phyloP scores from a whole-genome alignment of 2,113 vertebrate genomes.

The Petromus typicus region DNA sequence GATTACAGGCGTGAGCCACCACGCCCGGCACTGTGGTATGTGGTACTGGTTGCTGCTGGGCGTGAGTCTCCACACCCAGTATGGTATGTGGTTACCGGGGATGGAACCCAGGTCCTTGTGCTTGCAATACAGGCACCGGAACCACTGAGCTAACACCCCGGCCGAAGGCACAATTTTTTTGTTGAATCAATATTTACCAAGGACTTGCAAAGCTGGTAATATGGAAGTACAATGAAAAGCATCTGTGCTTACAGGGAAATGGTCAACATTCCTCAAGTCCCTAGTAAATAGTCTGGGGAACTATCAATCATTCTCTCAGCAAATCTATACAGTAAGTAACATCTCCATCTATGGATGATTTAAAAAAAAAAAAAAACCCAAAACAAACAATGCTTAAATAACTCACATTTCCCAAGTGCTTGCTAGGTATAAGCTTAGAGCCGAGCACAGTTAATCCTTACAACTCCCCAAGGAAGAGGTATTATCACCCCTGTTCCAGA shows the following conservation, averaged over 20 bases:
- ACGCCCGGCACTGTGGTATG: no score
- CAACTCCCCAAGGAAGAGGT: constrained; percentile 16
- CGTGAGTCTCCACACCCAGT: no score
- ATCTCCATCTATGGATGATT: not conserved
- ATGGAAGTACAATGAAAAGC: not conserved
- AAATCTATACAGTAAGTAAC: not conserved
- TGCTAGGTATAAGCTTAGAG: not conserved
- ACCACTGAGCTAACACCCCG: no score
- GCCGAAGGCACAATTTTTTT: no score
- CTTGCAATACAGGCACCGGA: no score
- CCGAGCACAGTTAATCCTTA: constrained; percentile 68
- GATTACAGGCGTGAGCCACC: no score
- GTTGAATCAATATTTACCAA: not conserved
- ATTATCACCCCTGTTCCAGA: constrained; percentile 1
- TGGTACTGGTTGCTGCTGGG: no score
- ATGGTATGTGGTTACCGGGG: no score
- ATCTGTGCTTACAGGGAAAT: not conserved
- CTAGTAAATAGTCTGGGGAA: not conserved
- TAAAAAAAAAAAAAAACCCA: not conserved
- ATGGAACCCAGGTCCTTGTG: no score
- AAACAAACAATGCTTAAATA: not conserved
- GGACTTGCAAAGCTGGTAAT: not conserved
- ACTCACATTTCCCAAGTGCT: not conserved
- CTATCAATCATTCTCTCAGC: not conserved
- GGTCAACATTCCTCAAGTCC: not conserved